A percentile compares a stretch with the other conserved stretches of the same genome.
Evolutionary conservation across 2,113 vertebrate genomes (phyloP).

Genomic region (Cryptomyrus ogoouensis): DNA sequence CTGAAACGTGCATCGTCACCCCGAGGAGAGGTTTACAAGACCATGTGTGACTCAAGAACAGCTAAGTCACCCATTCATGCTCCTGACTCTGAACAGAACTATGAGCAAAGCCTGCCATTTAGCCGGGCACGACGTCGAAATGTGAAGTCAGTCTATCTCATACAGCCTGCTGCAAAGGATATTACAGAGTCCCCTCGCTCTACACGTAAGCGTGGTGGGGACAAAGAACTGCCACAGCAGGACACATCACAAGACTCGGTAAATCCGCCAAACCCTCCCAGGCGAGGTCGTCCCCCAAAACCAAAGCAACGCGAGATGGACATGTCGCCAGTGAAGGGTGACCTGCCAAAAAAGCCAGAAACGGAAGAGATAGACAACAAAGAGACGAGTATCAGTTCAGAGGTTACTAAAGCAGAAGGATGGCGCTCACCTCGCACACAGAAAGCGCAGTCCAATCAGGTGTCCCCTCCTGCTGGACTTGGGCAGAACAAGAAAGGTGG

Average conservation of each 20-base stretch:
- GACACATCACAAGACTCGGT: conserved; percentile 56
- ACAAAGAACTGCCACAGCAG: conserved; percentile 64
- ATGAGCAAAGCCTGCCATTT: conserved; percentile 73
- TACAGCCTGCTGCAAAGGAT: conserved; percentile 68
- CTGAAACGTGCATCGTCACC: conserved; percentile 83
- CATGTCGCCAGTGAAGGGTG: conserved; percentile 58
- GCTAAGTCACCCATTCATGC: conserved; percentile 79
- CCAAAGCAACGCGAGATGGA: conserved; percentile 75
- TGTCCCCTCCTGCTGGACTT: conserved; percentile 37
- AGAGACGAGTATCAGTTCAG: conserved; percentile 66
- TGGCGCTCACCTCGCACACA: conserved; percentile 54
- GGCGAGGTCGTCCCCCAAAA: conserved; percentile 85
- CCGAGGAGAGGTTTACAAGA: conserved; percentile 74
- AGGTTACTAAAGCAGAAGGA: conserved; percentile 60
- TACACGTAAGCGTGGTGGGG: conserved; percentile 73
- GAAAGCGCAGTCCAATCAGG: conserved; percentile 58
- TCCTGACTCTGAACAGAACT: conserved; percentile 62
- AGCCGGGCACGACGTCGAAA: conserved; percentile 82
- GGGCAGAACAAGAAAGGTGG: conserved; percentile 69
- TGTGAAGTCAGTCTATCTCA: conserved; percentile 82
- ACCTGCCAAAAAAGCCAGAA: conserved; percentile 62
- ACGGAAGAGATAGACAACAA: conserved; percentile 70
- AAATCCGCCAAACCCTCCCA: conserved; percentile 51
- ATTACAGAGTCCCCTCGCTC: conserved; percentile 68
- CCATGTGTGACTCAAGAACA: conserved; percentile 64